Conservation (phyloP, 2,888 invertebrate species). For the Myopa tessellatipennis region DNA sequence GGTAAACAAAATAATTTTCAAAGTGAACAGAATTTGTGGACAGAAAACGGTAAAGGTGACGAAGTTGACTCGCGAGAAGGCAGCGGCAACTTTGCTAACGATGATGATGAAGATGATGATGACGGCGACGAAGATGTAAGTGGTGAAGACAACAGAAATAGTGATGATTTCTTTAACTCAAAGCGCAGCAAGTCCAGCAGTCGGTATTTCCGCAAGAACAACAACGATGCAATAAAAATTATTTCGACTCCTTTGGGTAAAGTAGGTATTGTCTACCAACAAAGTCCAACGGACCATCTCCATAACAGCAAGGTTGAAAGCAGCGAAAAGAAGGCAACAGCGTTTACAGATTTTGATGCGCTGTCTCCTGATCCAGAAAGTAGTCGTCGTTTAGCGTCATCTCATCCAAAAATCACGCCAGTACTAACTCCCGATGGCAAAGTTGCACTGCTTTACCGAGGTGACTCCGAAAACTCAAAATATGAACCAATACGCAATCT, state of each 20-base stretch:
- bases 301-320: slow-evolving; percentile 28
- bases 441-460: slow-evolving; percentile 69
- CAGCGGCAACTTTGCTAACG: slow-evolving; percentile 65
- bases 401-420: slow-evolving; percentile 69
- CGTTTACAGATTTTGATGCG: slow-evolving; percentile 65
- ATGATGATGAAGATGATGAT: slow-evolving; percentile 65
- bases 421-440: slow-evolving; percentile 70
- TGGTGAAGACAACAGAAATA: slow-evolving; percentile 58
- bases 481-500: slow-evolving; percentile 68
- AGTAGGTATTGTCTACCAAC: slow-evolving; percentile 69
- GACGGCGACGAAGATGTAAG: slow-evolving; percentile 60
- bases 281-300: slow-evolving; percentile 53
- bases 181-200: slow-evolving; percentile 59
- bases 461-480: slow-evolving; percentile 68
- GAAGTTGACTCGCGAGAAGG: slow-evolving; percentile 64
- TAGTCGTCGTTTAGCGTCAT: slow-evolving; percentile 67
- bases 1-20: slow-evolving; percentile 58
- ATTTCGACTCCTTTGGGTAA: slow-evolving; percentile 69
- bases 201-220: slow-evolving; percentile 67
- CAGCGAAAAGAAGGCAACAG: slow-evolving; percentile 54
- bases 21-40: slow-evolving; percentile 57
- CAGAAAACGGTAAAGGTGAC: slow-evolving; percentile 51
- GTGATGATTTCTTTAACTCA: slow-evolving; percentile 61
- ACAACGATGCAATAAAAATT: slow-evolving; percentile 69
- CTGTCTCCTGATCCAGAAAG: slow-evolving; percentile 66